Base-by-base conservation (phyloP, 1,140 invertebrate species). In the Bathynomus jamesi region DNA sequence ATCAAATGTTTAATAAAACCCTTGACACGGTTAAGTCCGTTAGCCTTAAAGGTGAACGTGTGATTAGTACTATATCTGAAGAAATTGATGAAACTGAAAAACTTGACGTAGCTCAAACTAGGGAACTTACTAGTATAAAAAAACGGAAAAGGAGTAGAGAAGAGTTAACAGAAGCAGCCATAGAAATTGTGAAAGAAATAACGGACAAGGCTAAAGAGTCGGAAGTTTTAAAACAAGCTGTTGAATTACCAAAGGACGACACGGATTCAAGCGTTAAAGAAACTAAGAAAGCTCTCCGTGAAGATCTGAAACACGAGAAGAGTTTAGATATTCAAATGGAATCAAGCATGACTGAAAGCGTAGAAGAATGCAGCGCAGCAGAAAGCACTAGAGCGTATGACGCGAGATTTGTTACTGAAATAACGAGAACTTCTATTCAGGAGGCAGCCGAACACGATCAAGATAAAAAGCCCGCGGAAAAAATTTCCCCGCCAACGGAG, bases 51-150 rank as follows among this genome's bases (percentile, higher is more conserved):
- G 53, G 60, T 31, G 72, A 78, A 66, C 67, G 70, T 68, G 31
- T 69, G 46, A 72, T 76, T 40, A 78, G 81, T 70, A 79, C 80
- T 61, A 79, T 78, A 28, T 74, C 78, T 62, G 72, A 78, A 69
- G 65, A 80, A 65, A 69, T 79, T 13, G 71, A 78, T 17, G 79
- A 78, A 71, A 75, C 75, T 61, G 69, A 68, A 71, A 78, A 73
- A 70, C 76, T 72, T 66, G 67, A 28, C 11, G n/a, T 69, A 3
- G 71, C 61, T n/a, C 70, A 65, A 21, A 84, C 83, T 32, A 83
- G 81, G 69, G 83, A 84, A 80, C 83, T 84, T 78, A 81, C 80
- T n/a, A 79, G 81, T 64, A 75, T 77, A 62, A 76, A 72, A n/a
- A n/a, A n/a, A n/a, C 11, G 81, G 82, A 46, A 81, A 82, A 27